phyloP scores from a whole-genome alignment of 2,797 vertebrate genomes.

The Dallia pectoralis region DNA sequence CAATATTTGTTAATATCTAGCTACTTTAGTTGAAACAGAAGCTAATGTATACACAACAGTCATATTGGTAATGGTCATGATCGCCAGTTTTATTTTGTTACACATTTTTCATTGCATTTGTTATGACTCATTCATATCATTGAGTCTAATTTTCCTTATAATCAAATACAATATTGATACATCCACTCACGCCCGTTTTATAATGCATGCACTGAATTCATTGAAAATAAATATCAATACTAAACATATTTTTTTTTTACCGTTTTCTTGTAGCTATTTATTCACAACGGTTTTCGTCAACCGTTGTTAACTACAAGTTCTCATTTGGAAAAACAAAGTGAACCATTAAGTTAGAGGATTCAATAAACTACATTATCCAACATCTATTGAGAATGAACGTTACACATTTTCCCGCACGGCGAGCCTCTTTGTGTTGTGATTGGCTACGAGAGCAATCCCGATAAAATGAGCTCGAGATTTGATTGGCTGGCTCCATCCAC shows the following conservation, averaged over 20 bases:
- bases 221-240: neutral
- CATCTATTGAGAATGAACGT: neutral
- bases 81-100: no score
- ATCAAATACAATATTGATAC: no score
- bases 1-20: neutral
- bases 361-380: slow-evolving; percentile 56
- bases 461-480: slow-evolving; percentile 19
- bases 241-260: neutral
- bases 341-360: neutral
- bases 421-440: slow-evolving; percentile 23
- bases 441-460: slow-evolving; percentile 39
- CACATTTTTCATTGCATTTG: no score
- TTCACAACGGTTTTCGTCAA: neutral
- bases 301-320: no score
- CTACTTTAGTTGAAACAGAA: neutral
- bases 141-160: no score
- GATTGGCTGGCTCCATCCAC: slow-evolving; percentile 47
- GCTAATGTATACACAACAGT: neutral
- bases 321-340: no score
- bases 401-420: slow-evolving; percentile 39
- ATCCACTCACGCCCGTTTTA: neutral
- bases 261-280: neutral
- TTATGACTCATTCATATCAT: no score
- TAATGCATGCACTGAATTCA: neutral
- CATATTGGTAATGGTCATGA: neutral